These are phyloP conservation scores for Hipparchia sbordonii DNA, from an alignment of 2,888 invertebrate species.

Conservation along the genomic window DNA sequence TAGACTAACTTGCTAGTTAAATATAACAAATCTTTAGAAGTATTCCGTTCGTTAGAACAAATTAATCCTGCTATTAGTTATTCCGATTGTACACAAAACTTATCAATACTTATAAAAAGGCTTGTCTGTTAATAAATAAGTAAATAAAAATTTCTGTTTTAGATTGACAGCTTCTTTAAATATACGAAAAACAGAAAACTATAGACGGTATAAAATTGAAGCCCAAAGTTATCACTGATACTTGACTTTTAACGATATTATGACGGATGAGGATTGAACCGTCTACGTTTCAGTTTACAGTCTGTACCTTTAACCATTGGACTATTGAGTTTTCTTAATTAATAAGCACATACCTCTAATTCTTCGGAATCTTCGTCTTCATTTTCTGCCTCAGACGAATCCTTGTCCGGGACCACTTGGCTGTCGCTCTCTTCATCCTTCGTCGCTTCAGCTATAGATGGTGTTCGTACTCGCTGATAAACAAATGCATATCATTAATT, in stretches of 20 bases:
- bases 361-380: slow-evolving; percentile 87
- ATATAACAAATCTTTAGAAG: neutral
- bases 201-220: too few relatives aligned
- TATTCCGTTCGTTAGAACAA: neutral
- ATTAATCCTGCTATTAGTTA: neutral
- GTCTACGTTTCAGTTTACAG: too few relatives aligned
- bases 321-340: neutral
- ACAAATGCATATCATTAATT: slow-evolving; percentile 12
- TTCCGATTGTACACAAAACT: neutral
- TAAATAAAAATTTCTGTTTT: too few relatives aligned
- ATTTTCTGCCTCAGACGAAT: slow-evolving; percentile 83
- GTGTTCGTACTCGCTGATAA: slow-evolving; percentile 52
- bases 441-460: slow-evolving; percentile 45
- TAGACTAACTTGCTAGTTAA: neutral
- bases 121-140: too few relatives aligned
- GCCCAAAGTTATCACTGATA: too few relatives aligned
- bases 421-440: slow-evolving; percentile 50
- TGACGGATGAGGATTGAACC: too few relatives aligned
- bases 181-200: too few relatives aligned
- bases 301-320: too few relatives aligned
- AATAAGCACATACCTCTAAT: slow-evolving; percentile 76
- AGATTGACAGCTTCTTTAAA: too few relatives aligned
- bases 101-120: neutral
- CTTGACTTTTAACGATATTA: too few relatives aligned
- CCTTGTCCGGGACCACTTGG: slow-evolving; percentile 68